A percentile compares a stretch with the other conserved stretches of the same genome.
Evolutionary conservation across 2,888 invertebrate genomes (phyloP).

Genomic region (Heliconius ismenius): DNA sequence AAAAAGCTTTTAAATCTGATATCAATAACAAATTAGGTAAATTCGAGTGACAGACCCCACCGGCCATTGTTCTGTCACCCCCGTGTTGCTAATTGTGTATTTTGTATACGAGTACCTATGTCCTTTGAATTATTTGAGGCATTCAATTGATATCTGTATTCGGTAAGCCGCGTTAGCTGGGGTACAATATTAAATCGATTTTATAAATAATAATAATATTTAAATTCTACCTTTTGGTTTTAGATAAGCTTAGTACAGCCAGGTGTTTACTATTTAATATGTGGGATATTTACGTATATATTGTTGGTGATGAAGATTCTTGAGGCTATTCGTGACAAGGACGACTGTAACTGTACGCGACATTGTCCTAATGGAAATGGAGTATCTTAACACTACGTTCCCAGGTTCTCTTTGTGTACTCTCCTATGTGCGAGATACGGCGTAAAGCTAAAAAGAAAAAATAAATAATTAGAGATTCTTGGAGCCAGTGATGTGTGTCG

Average conservation of each 20-base stretch:
- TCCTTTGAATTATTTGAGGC: slow-evolving; percentile 42
- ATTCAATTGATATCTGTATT: slow-evolving; percentile 42
- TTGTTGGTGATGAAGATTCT: no score
- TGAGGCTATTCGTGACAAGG: no score
- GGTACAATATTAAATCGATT: background rate
- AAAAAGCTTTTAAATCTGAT: slow-evolving; percentile 49
- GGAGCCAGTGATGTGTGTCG: no score
- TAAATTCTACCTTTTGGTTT: background rate
- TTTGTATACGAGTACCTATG: slow-evolving; percentile 54
- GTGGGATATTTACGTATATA: background rate
- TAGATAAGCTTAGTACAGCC: background rate
- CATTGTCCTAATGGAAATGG: no score
- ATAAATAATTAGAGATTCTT: no score
- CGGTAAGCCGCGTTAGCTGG: slow-evolving; percentile 20
- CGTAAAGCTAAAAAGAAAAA: no score
- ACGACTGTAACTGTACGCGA: no score
- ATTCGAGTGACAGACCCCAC: slow-evolving; percentile 58
- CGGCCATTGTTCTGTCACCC: slow-evolving; percentile 67
- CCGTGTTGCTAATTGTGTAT: slow-evolving; percentile 68
- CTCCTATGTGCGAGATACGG: no score
- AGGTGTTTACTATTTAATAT: background rate
- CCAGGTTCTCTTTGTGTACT: no score
- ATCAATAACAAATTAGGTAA: slow-evolving; percentile 77
- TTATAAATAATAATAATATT: background rate
- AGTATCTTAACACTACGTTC: no score